Evolutionary conservation across 1,140 invertebrate species (phyloP), one percentile per base, ranked within the genome.

Genomic region (Apis cerana): DNA sequence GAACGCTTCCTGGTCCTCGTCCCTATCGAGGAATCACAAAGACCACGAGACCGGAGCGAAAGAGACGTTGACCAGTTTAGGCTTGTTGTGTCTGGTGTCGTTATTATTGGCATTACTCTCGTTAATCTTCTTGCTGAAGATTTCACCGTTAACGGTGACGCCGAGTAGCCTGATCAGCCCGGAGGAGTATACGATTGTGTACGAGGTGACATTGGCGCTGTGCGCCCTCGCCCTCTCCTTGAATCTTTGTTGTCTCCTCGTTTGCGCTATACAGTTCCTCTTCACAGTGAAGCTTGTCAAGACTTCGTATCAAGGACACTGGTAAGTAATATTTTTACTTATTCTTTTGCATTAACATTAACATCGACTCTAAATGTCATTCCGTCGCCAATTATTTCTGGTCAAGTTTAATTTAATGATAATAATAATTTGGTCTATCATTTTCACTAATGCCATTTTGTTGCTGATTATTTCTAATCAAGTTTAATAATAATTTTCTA

Each of bases 201-300:
- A 98, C 92, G 98, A 98, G 95, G 97, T 98, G 83, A 98, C 97
- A 7, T 94, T 98, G 85, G 97, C 97, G 11, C 94, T 98, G 82
- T 97, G 97, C 91, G 97, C 98, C 17, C 95, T 98, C 77, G 98
- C 98, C 43, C 94, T 98, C 43, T 97, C 97, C 1, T 94, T 98
- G 52, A 98, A 98, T 93, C 95, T 98, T 23, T 98, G 97, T 94
- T 98, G 98, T 92, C 95, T 98, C 61, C 96, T 99, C 82, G 97
- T 99, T 79, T 99, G 98, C 95, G 97, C 97, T 83, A 98, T 98
- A 89, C 98, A 99, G 95, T 98, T 98, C 95, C 96, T 98, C 87
- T 98, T 98, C 92, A 97, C 97, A 48, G 97, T 98, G 77, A 98
- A 98, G 95, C 95, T 99, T 89, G 96, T 98, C 83, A 97, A 97